A percentile compares a stretch with the other conserved stretches of the same genome.
These are phyloP conservation scores for Caenorhabditis virilis DNA, from an alignment of 2,888 invertebrate genomes.

Conservation along the genomic window DNA sequence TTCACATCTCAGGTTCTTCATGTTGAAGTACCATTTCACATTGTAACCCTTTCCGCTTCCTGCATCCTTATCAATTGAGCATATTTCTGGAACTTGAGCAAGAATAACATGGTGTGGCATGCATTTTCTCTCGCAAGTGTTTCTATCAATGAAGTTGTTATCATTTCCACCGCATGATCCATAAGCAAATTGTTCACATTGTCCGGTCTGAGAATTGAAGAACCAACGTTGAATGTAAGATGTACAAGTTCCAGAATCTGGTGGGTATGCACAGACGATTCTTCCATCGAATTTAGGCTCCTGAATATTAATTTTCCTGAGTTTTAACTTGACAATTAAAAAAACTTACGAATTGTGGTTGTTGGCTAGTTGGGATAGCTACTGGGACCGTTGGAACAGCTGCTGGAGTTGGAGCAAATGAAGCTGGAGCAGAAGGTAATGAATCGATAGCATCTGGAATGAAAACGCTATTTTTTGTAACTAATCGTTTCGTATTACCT, in stretches of 20 bases:
- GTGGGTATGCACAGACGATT: constrained; percentile 55
- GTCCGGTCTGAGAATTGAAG: constrained; percentile 61
- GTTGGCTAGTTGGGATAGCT: constrained; percentile 3
- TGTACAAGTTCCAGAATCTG: constrained; percentile 63
- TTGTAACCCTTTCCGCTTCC: constrained; percentile 65
- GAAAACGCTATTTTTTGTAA: too few species aligned
- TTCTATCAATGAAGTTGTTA: constrained; percentile 63
- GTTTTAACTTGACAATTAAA: too few species aligned
- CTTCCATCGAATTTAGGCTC: constrained; percentile 40
- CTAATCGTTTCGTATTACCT: too few species aligned
- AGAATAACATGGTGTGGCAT: constrained; percentile 41
- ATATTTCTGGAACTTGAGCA: constrained; percentile 58
- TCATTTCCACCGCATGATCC: constrained; percentile 66
- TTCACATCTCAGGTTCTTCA: constrained; percentile 64
- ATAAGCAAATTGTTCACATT: constrained; percentile 65
- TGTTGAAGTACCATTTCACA: constrained; percentile 67
- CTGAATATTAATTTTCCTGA: not conserved
- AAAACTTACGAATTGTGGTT: constrained; percentile 2
- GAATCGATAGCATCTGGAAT: too few species aligned
- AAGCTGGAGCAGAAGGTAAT: too few species aligned
- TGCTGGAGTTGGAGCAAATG: too few species aligned
- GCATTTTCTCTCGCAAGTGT: constrained; percentile 49
- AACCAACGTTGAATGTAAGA: constrained; percentile 62
- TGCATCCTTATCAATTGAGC: constrained; percentile 56
- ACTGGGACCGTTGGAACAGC: not conserved